A percentile compares a stretch with the other conserved stretches of the same genome.
These are phyloP conservation scores for Ophion ellenae DNA, from an alignment of 2,888 invertebrate species.

Conservation along the genomic window DNA sequence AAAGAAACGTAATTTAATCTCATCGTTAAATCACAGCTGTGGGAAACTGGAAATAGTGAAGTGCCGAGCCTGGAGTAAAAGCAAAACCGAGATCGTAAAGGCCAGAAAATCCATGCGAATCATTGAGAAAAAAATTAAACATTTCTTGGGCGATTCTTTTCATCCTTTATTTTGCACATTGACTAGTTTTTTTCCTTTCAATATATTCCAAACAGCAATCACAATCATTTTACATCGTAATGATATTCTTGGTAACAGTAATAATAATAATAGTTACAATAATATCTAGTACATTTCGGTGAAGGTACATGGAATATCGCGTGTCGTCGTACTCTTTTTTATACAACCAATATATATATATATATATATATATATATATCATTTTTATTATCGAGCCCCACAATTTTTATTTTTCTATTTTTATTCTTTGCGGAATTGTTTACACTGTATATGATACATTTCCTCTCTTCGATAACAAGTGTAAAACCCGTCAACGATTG, in stretches of 20 bases:
- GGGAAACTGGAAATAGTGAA: neutral
- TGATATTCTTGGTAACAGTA: slow-evolving; percentile 1
- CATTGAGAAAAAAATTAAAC: neutral
- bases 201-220: slow-evolving; percentile 57
- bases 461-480: slow-evolving; percentile 20
- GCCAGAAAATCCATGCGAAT: neutral
- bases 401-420: slow-evolving; percentile 10
- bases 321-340: slow-evolving; percentile 15
- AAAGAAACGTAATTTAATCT: neutral
- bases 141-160: slow-evolving; percentile 8
- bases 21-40: too few species aligned
- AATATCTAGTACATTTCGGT: slow-evolving; percentile 30
- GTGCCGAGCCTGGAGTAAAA: neutral
- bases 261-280: slow-evolving; percentile 18
- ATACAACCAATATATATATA: slow-evolving; percentile 40
- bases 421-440: slow-evolving; percentile 4
- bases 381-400: neutral
- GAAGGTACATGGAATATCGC: slow-evolving; percentile 34
- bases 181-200: slow-evolving; percentile 31
- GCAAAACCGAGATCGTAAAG: neutral
- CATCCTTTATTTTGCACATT: slow-evolving; percentile 57
- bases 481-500: slow-evolving; percentile 35
- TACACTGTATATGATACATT: neutral
- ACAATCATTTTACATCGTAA: slow-evolving; percentile 40
- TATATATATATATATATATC: neutral